Percentiles rank a stretch among this genome's conserved stretches.
Evolutionary conservation across 2,888 invertebrate species (phyloP).

Genomic region (Cactoblastis cactorum): DNA sequence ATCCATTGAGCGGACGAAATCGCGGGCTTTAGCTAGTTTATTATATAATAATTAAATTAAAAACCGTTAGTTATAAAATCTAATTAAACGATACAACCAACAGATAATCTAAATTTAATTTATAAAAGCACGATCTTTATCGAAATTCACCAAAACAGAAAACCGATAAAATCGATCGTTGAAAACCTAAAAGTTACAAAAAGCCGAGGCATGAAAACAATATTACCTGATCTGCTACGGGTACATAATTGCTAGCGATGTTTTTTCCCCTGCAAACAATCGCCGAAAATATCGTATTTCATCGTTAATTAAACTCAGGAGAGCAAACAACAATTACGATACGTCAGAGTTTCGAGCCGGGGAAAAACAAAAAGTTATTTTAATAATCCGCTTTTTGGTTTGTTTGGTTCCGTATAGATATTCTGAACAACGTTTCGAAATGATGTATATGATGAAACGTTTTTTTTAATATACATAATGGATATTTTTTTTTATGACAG

Average conservation of each 20-base stretch:
- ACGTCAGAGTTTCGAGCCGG: slow-evolving; percentile 33
- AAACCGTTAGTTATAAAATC: no score
- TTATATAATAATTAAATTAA: no score
- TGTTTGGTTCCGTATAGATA: not conserved
- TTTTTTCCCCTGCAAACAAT: slow-evolving; percentile 30
- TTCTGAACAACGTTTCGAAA: not conserved
- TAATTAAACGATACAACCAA: no score
- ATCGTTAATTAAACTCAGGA: slow-evolving; percentile 63
- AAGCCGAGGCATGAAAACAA: not conserved
- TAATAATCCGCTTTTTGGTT: not conserved
- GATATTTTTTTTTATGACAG: no score
- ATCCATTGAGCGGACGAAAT: no score
- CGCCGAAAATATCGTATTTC: slow-evolving; percentile 65
- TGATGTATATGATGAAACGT: no score
- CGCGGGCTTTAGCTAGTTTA: no score
- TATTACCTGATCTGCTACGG: slow-evolving; percentile 4
- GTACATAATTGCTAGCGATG: slow-evolving; percentile 1
- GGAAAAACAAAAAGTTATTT: slow-evolving; percentile 5
- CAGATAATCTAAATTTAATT: no score
- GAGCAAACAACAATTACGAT: slow-evolving; percentile 67
- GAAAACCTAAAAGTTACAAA: not conserved
- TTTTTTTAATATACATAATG: no score
- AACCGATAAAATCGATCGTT: not conserved
- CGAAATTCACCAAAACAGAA: not conserved
- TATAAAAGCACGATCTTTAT: no score